phyloP scores from a whole-genome alignment of 2,888 invertebrate genomes.

The Neoascia interrupta region DNA sequence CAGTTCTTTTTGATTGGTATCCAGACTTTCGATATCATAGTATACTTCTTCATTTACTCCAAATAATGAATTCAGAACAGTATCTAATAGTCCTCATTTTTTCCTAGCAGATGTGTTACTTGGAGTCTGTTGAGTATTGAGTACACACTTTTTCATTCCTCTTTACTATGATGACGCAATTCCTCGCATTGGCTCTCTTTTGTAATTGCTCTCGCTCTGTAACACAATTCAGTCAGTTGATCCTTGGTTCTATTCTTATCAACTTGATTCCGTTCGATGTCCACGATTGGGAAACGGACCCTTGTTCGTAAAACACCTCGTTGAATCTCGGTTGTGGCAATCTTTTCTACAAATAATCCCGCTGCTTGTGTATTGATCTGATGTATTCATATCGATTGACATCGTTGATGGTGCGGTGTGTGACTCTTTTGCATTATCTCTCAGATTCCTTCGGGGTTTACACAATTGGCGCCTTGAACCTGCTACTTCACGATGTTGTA shows the following conservation, averaged over 20 bases:
- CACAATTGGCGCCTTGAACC: too few relatives aligned
- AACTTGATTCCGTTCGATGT: not conserved
- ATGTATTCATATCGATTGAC: not conserved
- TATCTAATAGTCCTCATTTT: not conserved
- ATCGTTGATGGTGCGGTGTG: too few relatives aligned
- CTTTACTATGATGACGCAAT: not conserved
- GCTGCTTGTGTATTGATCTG: not conserved
- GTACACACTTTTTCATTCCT: not conserved
- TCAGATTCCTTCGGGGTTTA: too few relatives aligned
- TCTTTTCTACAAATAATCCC: too few relatives aligned
- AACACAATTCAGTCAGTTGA: not conserved
- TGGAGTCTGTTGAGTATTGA: not conserved
- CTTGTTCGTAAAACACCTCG: not conserved
- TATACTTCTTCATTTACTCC: constrained; percentile 14
- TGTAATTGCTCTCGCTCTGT: not conserved
- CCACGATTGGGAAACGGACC: not conserved
- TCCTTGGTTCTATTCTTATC: constrained; percentile 2
- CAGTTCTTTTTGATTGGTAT: constrained; percentile 16
- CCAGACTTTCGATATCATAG: constrained; percentile 13
- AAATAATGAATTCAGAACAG: constrained; percentile 1
- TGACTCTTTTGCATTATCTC: too few relatives aligned
- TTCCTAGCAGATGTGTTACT: not conserved
- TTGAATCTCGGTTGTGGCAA: too few relatives aligned
- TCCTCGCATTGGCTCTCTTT: constrained; percentile 11
- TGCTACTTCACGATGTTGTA: not conserved